Base-by-base conservation (phyloP, 2,797 vertebrate genomes). In the Brachyalestes nurse region DNA sequence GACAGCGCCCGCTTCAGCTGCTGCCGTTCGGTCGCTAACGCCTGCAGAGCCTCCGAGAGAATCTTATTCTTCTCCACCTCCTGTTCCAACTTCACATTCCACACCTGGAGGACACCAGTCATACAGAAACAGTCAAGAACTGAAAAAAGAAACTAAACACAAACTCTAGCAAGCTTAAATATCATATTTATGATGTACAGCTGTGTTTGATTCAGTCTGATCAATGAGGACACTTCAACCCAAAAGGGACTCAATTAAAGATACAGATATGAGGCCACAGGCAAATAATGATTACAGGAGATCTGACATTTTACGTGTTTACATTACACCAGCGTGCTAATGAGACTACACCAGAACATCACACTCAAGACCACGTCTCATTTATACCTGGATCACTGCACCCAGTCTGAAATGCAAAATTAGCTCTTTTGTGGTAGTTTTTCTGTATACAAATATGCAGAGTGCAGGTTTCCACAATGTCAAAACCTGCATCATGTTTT, bases 41-140 rank as follows among this genome's bases (percentile, higher is more conserved):
- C 96, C 95, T 98, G 97, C 92, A 98, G 93, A 0, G 96, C 97
- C 90, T 97, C 96, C 5, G 96, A 97, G 85, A 98, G 94, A 93
- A 99, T 97, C 94, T 97, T 97, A 89, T 94, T 99, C 94, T 97
- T 98, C 90, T 97, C 97, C 81, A 97, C 95, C 90, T 98, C 97
- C 87, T 97, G 96, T 93, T 97, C 95, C 93, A 97, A 93, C 94
- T 96, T 97, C 94, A 96, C 83, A 93, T 94, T 97, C 91, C 96
- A 95, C 90, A 96, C 96, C 97, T 98, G 28, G 28, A 3, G 28
- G 28, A 28, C 28, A 28, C 28, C 28, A 28, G 28, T 3, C 28
- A 28, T 3, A 28, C 28, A 28, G 28, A 28, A 28, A 28, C 28
- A 28, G 28, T 28, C 1, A 28, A 28, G 14, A 53, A 51, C 12